Evolutionary conservation across 2,888 invertebrate species (phyloP), one percentile per base, ranked within the genome.

Genomic region (Pseudococcus jackbeardsleyi): DNA sequence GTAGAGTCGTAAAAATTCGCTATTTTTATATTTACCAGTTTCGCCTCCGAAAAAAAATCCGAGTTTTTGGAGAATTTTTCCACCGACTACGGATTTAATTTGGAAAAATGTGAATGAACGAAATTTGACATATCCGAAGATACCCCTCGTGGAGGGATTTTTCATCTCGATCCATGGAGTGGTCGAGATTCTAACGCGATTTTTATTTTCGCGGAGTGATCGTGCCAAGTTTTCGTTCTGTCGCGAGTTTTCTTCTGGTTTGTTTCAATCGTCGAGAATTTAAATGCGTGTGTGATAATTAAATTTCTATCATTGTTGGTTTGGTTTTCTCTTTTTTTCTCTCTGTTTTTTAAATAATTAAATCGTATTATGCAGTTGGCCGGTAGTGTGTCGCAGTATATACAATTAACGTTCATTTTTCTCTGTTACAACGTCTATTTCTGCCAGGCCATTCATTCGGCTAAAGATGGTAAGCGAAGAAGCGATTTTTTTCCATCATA

Each of bases 381-480:
- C 54, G 50, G 87, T 79, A 11, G 79, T 19, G 26, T 79, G 26
- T 79, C 48, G n/a, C 79, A 54, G 33, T 17, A 77, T 72, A n/a
- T 87, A 72, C 77, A 54, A 64, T 86, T 86, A 19, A 48, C 79
- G 22, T 42, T 77, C 19, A 46, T 79, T 54, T 48, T 87, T 54
- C 33, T 87, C 48, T 79, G 12, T 9, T 50, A 19, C n/a, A 79
- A 42, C 17, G n/a, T 87, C 9, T 39, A 79, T 39, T 54, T 77
- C 17, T 77, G 87, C 50, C 17, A 79, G 22, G 87, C 87, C n/a
- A 87, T 87, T 33, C 87, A 87, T 48, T 87, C 79, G 79, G 87
- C 87, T n/a, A 87, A 87, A 87, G 87, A 87, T 48, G 87, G 87
- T 87, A 77, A 79, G 87, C 7, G 79, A 79, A 26, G 59, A 19